A percentile compares a stretch with the other conserved stretches of the same genome.
These are phyloP conservation scores for Sebastes itinus DNA, from an alignment of 2,797 vertebrate species.

Conservation along the genomic window DNA sequence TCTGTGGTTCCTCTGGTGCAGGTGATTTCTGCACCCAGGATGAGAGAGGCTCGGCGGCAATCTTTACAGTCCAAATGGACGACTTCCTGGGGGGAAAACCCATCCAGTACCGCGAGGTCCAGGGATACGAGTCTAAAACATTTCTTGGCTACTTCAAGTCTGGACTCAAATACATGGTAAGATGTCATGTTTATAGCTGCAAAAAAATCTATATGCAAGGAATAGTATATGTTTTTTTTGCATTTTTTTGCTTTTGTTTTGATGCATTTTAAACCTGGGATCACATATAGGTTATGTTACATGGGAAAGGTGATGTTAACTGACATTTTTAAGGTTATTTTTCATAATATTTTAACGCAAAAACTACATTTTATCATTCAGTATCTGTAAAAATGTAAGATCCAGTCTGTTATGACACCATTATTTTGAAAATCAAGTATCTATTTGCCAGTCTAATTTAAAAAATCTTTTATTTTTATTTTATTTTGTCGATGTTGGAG, in stretches of 20 bases:
- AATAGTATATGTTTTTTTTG: background rate
- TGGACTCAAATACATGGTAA: conserved; percentile 95
- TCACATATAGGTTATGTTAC: background rate
- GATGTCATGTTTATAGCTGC: background rate
- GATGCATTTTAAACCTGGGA: background rate
- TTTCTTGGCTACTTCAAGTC: conserved; percentile 98
- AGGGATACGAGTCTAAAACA: conserved; percentile 91
- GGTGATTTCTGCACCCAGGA: conserved; percentile 93
- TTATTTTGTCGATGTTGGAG: background rate
- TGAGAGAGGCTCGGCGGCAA: conserved; percentile 94
- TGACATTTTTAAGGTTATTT: background rate
- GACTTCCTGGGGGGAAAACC: conserved; percentile 93
- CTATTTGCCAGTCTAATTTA: background rate
- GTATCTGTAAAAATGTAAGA: background rate
- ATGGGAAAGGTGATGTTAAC: background rate
- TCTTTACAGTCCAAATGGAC: conserved; percentile 97
- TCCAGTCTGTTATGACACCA: background rate
- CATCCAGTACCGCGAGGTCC: conserved; percentile 94
- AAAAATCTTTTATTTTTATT: background rate
- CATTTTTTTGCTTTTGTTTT: background rate
- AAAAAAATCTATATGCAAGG: background rate
- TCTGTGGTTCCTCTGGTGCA: conserved; percentile 52
- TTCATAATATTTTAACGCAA: background rate
- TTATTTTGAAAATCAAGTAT: too few species aligned
- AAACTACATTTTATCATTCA: background rate